Evolutionary conservation across 2,113 vertebrate genomes (phyloP).

Genomic region (Uropsilus gracilis): DNA sequence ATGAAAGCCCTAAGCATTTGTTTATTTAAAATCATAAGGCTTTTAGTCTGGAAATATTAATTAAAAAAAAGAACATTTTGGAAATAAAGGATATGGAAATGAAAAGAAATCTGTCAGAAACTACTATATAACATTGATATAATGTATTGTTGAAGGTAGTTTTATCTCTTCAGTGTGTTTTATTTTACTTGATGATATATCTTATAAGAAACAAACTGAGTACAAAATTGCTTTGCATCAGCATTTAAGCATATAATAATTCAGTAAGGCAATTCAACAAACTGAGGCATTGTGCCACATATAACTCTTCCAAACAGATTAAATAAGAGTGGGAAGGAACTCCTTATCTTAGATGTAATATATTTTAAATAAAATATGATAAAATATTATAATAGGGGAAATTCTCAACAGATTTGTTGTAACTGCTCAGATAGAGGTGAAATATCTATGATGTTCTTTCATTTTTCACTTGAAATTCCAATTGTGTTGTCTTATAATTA

Average conservation of each 20-base stretch:
- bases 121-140: background rate
- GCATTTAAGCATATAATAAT: background rate
- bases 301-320: background rate
- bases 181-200: conserved; percentile 6
- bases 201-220: background rate
- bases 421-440: background rate
- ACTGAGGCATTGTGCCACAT: background rate
- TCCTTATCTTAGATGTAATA: conserved; percentile 19
- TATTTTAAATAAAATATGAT: background rate
- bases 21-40: background rate
- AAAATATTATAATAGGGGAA: conserved; percentile 24
- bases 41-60: background rate
- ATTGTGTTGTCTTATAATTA: background rate
- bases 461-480: conserved; percentile 15
- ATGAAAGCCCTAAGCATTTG: background rate
- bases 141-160: background rate
- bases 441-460: background rate
- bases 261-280: conserved; percentile 35
- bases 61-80: background rate
- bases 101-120: conserved; percentile 18
- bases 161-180: background rate
- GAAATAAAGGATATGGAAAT: background rate
- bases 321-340: background rate
- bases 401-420: conserved; percentile 23
- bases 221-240: conserved; percentile 14